phyloP scores from a whole-genome alignment of 2,888 invertebrate genomes.

The Chrysopilus asiliformis region DNA sequence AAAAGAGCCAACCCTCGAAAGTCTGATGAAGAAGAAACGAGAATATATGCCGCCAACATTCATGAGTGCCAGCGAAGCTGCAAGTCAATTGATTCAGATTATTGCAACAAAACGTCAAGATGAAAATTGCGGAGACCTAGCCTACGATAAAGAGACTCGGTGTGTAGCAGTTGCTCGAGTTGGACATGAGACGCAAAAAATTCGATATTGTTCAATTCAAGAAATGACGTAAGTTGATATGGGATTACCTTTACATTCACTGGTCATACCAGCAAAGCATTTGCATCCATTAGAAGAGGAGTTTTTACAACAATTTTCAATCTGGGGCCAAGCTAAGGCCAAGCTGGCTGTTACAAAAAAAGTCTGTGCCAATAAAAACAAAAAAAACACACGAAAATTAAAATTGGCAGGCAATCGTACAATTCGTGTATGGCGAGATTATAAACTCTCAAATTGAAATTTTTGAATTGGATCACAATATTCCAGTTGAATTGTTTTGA shows the following conservation, averaged over 20 bases:
- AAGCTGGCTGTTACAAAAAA: too few relatives aligned
- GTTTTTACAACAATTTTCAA: constrained; percentile 45
- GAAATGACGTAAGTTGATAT: constrained; percentile 61
- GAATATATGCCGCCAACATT: constrained; percentile 90
- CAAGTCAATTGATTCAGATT: constrained; percentile 68
- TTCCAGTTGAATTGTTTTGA: too few relatives aligned
- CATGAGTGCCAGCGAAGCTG: constrained; percentile 83
- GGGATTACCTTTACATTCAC: constrained; percentile 86
- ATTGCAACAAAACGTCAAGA: constrained; percentile 40
- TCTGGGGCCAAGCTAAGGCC: too few relatives aligned
- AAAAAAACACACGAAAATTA: too few relatives aligned
- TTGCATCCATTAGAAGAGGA: constrained; percentile 88
- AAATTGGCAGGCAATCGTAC: too few relatives aligned
- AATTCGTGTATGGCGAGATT: too few relatives aligned
- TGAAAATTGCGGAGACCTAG: constrained; percentile 26
- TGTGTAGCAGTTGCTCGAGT: constrained; percentile 85
- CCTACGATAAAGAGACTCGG: constrained; percentile 43
- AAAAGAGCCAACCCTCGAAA: constrained; percentile 93
- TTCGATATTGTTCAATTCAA: constrained; percentile 57
- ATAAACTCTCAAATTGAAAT: too few relatives aligned
- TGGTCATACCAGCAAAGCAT: constrained; percentile 69
- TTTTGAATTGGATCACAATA: too few relatives aligned
- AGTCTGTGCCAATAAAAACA: too few relatives aligned
- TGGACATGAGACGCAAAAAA: constrained; percentile 71
- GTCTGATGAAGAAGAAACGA: constrained; percentile 74